These are phyloP conservation scores for Panonychus citri DNA, from an alignment of 1,140 invertebrate species.

Conservation along the genomic window DNA sequence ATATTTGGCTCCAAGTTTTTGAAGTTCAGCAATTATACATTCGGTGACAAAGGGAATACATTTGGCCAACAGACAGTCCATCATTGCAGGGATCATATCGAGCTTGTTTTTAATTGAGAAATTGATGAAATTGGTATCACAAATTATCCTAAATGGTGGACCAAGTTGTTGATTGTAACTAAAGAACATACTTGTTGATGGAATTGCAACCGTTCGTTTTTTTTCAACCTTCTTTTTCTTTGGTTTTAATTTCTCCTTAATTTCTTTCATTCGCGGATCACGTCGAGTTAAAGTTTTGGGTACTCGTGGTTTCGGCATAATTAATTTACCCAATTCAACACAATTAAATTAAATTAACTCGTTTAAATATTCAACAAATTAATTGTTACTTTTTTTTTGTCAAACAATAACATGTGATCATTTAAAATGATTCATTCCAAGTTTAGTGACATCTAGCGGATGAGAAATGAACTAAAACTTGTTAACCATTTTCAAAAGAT, in stretches of 20 bases:
- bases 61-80: constrained; percentile 96
- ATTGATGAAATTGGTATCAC: constrained; percentile 98
- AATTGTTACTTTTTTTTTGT: too few species aligned
- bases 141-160: constrained; percentile 83
- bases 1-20: constrained; percentile 88
- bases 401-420: too few species aligned
- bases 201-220: not conserved
- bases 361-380: too few species aligned
- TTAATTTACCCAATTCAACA: too few species aligned
- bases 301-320: not conserved
- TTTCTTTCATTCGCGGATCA: not conserved
- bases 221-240: too few species aligned
- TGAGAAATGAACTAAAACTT: too few species aligned
- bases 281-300: not conserved
- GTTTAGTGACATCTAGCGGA: too few species aligned
- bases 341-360: too few species aligned
- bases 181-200: constrained; percentile 45
- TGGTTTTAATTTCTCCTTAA: not conserved
- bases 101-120: constrained; percentile 97
- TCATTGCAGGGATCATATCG: constrained; percentile 89
- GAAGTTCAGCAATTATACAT: constrained; percentile 93
- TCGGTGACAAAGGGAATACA: constrained; percentile 96
- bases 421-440: too few species aligned
- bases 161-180: constrained; percentile 97
- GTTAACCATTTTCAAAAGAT: too few species aligned